Evolutionary conservation across 2,888 invertebrate species (phyloP).

Genomic region (Cheilosia soror): DNA sequence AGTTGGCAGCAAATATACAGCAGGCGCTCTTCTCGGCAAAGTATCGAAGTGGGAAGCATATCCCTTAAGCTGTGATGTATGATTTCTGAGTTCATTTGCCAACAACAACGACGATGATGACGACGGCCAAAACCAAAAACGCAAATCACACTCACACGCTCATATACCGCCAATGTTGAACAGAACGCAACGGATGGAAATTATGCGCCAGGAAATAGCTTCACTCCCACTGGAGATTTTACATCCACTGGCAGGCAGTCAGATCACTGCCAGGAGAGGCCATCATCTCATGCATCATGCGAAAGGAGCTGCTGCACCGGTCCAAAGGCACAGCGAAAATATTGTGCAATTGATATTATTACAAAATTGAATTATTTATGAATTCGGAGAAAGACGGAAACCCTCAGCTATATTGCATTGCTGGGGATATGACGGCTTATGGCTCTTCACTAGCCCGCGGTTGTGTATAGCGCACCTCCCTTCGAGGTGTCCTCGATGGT

Average conservation of each 20-base stretch:
- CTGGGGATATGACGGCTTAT: conserved; percentile 4
- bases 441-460: conserved; percentile 35
- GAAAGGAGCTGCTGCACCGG: conserved; percentile 8
- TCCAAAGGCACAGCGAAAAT: conserved; percentile 28
- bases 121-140: conserved; percentile 39
- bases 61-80: conserved; percentile 67
- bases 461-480: conserved; percentile 20
- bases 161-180: conserved; percentile 9
- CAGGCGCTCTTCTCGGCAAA: neutral
- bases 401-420: conserved; percentile 42
- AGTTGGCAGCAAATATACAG: neutral
- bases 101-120: conserved; percentile 5
- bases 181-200: conserved; percentile 62
- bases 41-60: conserved; percentile 43
- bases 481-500: conserved; percentile 39
- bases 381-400: conserved; percentile 75
- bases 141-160: conserved; percentile 63
- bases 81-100: conserved; percentile 71
- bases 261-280: conserved; percentile 52
- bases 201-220: conserved; percentile 73
- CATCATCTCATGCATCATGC: conserved; percentile 62
- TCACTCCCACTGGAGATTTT: conserved; percentile 71
- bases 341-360: conserved; percentile 74
- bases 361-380: conserved; percentile 74
- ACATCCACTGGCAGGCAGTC: conserved; percentile 30